These are phyloP conservation scores for Phrynosoma platyrhinos DNA, from an alignment of 2,113 vertebrate genomes.

Conservation along the genomic window DNA sequence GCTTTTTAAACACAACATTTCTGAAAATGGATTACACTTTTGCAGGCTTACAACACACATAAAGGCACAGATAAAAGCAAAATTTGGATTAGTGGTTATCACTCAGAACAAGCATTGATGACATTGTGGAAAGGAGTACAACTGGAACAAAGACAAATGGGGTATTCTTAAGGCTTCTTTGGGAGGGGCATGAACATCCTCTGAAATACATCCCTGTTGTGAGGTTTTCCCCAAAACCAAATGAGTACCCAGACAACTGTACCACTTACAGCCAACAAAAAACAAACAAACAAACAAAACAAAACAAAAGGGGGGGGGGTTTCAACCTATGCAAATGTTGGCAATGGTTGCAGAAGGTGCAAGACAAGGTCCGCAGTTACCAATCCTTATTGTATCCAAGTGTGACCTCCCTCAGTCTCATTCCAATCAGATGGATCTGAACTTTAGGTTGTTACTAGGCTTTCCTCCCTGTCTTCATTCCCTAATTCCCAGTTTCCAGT, in stretches of 20 bases:
- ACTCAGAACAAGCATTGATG: background rate
- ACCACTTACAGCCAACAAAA: too few species aligned
- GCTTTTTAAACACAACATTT: background rate
- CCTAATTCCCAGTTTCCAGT: background rate
- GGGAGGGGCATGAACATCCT: too few species aligned
- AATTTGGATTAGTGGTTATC: slow-evolving; percentile 29
- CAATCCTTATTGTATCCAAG: background rate
- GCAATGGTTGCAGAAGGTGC: background rate
- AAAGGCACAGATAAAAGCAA: background rate
- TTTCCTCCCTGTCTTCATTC: too few species aligned
- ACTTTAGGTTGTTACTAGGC: background rate
- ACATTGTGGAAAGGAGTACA: background rate
- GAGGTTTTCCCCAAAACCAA: background rate
- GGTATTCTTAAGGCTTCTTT: background rate
- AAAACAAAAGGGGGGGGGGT: too few species aligned
- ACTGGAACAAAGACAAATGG: background rate
- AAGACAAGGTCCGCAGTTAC: background rate
- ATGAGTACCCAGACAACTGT: background rate
- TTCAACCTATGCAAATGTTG: background rate
- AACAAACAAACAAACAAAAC: too few species aligned
- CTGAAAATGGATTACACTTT: background rate
- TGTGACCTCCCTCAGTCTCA: too few species aligned
- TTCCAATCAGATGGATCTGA: too few species aligned
- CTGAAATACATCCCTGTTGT: background rate
- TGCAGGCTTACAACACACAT: slow-evolving; percentile 36